Conservation (phyloP, 2,888 invertebrate genomes). For the Tuta absoluta region DNA sequence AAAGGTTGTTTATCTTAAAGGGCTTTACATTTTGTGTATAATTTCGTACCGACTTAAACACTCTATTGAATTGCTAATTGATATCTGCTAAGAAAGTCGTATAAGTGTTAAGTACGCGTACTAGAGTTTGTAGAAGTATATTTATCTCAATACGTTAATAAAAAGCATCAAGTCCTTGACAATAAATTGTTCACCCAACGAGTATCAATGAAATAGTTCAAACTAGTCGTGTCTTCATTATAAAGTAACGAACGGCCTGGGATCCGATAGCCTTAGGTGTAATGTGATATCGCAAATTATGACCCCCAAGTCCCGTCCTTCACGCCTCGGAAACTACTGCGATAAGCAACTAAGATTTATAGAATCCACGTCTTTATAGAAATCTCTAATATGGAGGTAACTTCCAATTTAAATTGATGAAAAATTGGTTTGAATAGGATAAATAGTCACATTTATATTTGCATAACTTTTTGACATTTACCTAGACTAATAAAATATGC, state of each 20-base stretch:
- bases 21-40: no score
- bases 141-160: background rate
- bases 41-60: no score
- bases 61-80: background rate
- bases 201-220: slow-evolving; percentile 19
- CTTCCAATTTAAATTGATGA: no score
- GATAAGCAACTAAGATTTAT: slow-evolving; percentile 7
- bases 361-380: background rate
- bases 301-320: slow-evolving; percentile 15
- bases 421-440: no score
- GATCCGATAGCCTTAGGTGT: slow-evolving; percentile 27
- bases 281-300: slow-evolving; percentile 33
- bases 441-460: no score
- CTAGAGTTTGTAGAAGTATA: background rate
- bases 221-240: slow-evolving; percentile 23
- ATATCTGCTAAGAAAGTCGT: no score
- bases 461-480: no score
- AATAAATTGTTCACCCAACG: slow-evolving; percentile 1
- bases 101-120: background rate
- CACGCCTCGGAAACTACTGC: slow-evolving; percentile 17
- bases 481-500: no score
- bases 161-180: background rate
- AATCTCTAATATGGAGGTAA: no score
- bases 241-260: slow-evolving; percentile 26
- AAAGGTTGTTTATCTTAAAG: no score